Evolutionary conservation across 2,113 vertebrate genomes (phyloP).

Genomic region (Pelvicachromis taeniatus): DNA sequence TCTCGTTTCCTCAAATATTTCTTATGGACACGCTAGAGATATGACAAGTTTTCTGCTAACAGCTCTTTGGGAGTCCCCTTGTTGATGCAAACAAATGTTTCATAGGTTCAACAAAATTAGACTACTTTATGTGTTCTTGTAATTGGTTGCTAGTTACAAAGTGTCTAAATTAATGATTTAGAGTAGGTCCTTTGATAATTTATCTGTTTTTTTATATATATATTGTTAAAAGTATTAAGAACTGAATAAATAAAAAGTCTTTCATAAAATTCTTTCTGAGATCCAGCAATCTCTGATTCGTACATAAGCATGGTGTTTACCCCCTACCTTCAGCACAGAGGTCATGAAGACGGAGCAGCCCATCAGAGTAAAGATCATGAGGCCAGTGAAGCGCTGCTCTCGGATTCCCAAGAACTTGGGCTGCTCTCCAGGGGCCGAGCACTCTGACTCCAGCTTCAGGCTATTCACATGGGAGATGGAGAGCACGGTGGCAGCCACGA

Average conservation of each 20-base stretch:
- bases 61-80: not conserved
- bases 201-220: not conserved
- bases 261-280: not conserved
- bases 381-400: conserved; percentile 96
- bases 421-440: conserved; percentile 96
- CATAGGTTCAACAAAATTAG: not conserved
- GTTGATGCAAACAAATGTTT: not conserved
- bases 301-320: not conserved
- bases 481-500: conserved; percentile 96
- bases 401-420: conserved; percentile 97
- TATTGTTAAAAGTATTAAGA: not conserved
- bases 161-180: not conserved
- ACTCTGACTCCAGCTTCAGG: conserved; percentile 96
- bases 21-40: not conserved
- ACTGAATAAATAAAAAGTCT: not conserved
- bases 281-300: not conserved
- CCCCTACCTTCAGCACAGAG: conserved; percentile 88
- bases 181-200: not conserved
- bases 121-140: not conserved
- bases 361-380: conserved; percentile 99
- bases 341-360: conserved; percentile 98
- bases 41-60: not conserved
- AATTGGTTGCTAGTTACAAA: not conserved
- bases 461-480: conserved; percentile 98
- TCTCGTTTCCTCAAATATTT: not conserved